These are phyloP conservation scores for Yponomeuta plumbellus DNA, from an alignment of 2,888 invertebrate species.

Conservation along the genomic window DNA sequence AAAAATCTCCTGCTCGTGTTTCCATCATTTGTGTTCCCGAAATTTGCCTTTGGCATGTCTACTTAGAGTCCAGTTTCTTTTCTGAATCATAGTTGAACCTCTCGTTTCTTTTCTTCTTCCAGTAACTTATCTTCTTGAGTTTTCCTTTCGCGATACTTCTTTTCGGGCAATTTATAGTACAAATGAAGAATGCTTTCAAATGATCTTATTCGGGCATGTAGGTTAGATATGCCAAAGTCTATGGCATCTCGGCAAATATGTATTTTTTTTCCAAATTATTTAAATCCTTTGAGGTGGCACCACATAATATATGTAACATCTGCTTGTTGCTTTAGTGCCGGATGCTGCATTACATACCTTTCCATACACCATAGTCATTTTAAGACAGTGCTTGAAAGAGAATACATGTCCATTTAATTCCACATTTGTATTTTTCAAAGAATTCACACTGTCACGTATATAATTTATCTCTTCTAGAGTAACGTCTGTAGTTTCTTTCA, in stretches of 20 bases:
- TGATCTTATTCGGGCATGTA: slow-evolving; percentile 30
- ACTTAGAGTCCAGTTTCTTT: slow-evolving; percentile 32
- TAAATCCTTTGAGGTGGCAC: slow-evolving; percentile 37
- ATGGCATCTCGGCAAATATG: slow-evolving; percentile 19
- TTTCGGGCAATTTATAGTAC: slow-evolving; percentile 24
- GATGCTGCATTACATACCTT: slow-evolving; percentile 42
- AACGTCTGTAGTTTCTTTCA: too few relatives aligned
- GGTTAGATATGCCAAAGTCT: slow-evolving; percentile 33
- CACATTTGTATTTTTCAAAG: too few relatives aligned
- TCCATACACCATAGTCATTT: slow-evolving; percentile 33
- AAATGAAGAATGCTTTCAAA: slow-evolving; percentile 26
- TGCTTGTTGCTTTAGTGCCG: slow-evolving; percentile 31
- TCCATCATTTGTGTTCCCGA: slow-evolving; percentile 35
- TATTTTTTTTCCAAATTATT: slow-evolving; percentile 25
- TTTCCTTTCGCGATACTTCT: slow-evolving; percentile 29
- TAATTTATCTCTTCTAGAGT: too few relatives aligned
- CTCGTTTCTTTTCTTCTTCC: slow-evolving; percentile 21
- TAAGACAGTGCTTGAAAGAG: neutral
- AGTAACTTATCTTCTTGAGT: slow-evolving; percentile 22
- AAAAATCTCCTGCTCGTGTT: slow-evolving; percentile 29
- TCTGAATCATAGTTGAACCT: slow-evolving; percentile 27
- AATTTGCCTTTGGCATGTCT: slow-evolving; percentile 34
- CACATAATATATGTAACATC: slow-evolving; percentile 42
- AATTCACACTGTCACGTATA: too few relatives aligned
- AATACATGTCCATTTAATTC: too few relatives aligned